Evolutionary conservation across 2,888 invertebrate species (phyloP).

Genomic region (Clistopyga incitator): DNA sequence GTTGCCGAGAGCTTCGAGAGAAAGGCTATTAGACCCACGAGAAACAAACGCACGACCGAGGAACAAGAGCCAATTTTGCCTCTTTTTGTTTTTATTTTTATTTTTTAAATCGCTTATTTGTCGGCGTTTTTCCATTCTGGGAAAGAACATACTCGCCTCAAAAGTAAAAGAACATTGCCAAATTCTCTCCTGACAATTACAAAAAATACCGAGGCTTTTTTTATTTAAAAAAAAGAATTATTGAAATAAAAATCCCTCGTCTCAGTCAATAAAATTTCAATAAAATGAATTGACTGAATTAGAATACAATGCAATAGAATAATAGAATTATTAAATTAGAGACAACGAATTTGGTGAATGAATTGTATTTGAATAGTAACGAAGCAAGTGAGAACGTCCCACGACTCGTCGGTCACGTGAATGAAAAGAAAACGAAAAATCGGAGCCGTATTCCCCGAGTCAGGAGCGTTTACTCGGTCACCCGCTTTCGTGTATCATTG

Average conservation of each 20-base stretch:
- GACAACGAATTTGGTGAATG: background rate
- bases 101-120: conserved; percentile 10
- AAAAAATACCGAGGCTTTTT: conserved; percentile 12
- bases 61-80: background rate
- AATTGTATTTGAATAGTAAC: background rate
- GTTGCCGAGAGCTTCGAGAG: background rate
- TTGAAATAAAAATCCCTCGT: no score
- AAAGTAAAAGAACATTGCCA: conserved; percentile 8
- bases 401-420: background rate
- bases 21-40: conserved; percentile 23
- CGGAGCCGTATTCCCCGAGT: background rate
- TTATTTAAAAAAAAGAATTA: no score
- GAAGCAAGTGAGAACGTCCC: background rate
- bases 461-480: conserved; percentile 65
- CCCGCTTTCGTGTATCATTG: conserved; percentile 48
- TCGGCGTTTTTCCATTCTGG: conserved; percentile 20
- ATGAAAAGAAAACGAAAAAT: conserved; percentile 1
- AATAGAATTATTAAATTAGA: no score
- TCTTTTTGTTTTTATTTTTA: no score
- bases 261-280: no score
- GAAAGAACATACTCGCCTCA: conserved; percentile 4
- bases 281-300: no score
- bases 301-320: no score
- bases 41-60: background rate
- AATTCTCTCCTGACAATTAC: conserved; percentile 6